Conservation (phyloP, 2,888 invertebrate species). For the Idaea biselata region DNA sequence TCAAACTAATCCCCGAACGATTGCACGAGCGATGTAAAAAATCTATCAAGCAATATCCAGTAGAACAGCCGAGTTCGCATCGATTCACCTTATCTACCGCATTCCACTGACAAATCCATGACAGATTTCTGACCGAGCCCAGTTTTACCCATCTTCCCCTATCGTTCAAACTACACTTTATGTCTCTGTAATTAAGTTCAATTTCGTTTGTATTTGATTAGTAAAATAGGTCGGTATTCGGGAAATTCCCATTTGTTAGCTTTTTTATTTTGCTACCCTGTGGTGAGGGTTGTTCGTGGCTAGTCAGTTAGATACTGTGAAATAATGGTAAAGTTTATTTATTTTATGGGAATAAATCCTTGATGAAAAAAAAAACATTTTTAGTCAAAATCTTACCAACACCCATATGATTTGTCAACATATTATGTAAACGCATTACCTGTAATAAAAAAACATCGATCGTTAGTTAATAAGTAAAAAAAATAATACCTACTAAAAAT, state of each 20-base stretch:
- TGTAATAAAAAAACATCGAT: slow-evolving; percentile 2
- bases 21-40: slow-evolving; percentile 1
- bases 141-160: slow-evolving; percentile 26
- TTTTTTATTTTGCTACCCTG: slow-evolving; percentile 29
- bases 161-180: slow-evolving; percentile 18
- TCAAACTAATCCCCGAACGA: slow-evolving; percentile 6
- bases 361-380: not conserved
- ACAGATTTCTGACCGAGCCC: slow-evolving; percentile 42
- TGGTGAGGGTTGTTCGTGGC: slow-evolving; percentile 24
- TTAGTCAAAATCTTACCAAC: not conserved
- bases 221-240: slow-evolving; percentile 35
- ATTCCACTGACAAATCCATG: slow-evolving; percentile 47
- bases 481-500: slow-evolving; percentile 26
- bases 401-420: not conserved
- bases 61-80: slow-evolving; percentile 29
- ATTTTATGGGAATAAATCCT: not conserved
- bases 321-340: not conserved
- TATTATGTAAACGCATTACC: not conserved
- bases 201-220: slow-evolving; percentile 18
- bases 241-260: slow-evolving; percentile 36
- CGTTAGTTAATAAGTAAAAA: not conserved
- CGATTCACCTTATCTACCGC: slow-evolving; percentile 35
- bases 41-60: slow-evolving; percentile 13
- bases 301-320: not conserved
- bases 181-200: slow-evolving; percentile 9